Conservation (phyloP, 1,140 invertebrate genomes). For the Camponotus vicinus region DNA sequence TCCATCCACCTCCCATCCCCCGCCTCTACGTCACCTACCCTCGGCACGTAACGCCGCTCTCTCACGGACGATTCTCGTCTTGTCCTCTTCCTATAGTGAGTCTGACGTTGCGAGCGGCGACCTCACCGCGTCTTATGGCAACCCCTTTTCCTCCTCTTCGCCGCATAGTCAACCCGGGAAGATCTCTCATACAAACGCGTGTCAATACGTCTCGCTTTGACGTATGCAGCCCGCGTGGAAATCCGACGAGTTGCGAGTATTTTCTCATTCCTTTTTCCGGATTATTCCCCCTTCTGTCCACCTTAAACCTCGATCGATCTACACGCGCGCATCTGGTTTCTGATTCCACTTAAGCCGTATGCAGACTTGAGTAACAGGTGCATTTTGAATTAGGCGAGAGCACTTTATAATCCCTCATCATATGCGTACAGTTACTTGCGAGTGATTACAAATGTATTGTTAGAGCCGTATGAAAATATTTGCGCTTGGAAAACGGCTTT, state of each 20-base stretch:
- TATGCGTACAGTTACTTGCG: background rate
- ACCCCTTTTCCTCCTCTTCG: background rate
- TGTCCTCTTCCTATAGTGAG: slow-evolving; percentile 58
- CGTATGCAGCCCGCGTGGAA: slow-evolving; percentile 42
- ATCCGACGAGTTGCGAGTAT: slow-evolving; percentile 54
- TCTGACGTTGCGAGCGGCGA: slow-evolving; percentile 65
- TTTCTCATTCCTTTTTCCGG: slow-evolving; percentile 22
- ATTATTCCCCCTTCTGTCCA: slow-evolving; percentile 10
- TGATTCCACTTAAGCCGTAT: slow-evolving; percentile 47
- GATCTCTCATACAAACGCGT: slow-evolving; percentile 60
- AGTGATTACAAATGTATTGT: background rate
- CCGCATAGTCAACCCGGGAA: slow-evolving; percentile 43
- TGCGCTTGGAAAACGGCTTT: background rate
- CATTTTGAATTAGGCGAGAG: slow-evolving; percentile 40
- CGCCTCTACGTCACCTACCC: slow-evolving; percentile 33
- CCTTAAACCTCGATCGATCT: slow-evolving; percentile 40
- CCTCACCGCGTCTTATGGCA: slow-evolving; percentile 56
- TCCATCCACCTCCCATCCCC: slow-evolving; percentile 39
- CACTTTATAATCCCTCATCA: slow-evolving; percentile 35
- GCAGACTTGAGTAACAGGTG: slow-evolving; percentile 51
- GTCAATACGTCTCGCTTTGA: slow-evolving; percentile 64
- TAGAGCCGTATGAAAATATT: background rate
- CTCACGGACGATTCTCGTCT: slow-evolving; percentile 52
- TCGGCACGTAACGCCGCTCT: slow-evolving; percentile 58
- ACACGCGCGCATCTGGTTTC: slow-evolving; percentile 42